Evolutionary conservation across 2,797 vertebrate genomes (phyloP).

Genomic region (Heliangelus exortis): DNA sequence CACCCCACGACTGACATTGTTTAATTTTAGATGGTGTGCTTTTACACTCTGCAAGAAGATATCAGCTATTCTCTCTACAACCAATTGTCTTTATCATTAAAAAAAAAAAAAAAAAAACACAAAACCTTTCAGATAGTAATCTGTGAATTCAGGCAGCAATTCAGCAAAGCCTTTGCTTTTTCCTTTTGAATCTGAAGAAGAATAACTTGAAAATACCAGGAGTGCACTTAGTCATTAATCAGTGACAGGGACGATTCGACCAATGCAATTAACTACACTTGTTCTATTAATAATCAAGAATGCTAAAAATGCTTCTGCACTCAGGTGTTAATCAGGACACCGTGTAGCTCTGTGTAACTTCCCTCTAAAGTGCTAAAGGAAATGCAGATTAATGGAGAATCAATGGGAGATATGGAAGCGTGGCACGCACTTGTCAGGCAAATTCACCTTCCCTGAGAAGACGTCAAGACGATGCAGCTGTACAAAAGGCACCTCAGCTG

Average conservation of each 20-base stretch:
- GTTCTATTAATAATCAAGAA: conserved; percentile 67
- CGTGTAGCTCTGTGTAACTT: not conserved
- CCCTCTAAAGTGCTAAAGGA: conserved; percentile 1
- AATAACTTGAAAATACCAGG: not conserved
- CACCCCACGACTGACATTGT: conserved; percentile 50
- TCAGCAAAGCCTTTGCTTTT: not conserved
- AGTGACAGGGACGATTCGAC: conserved; percentile 33
- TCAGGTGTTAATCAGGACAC: conserved; percentile 63
- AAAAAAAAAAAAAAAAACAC: not conserved
- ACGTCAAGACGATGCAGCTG: not conserved
- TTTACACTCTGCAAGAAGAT: conserved; percentile 48
- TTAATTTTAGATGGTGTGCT: conserved; percentile 51
- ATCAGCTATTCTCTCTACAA: conserved; percentile 45
- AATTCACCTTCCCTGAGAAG: not conserved
- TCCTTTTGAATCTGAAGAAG: not conserved
- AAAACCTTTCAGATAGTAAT: not conserved
- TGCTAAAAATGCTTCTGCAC: conserved; percentile 33
- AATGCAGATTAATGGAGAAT: conserved; percentile 59
- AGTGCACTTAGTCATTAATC: conserved; percentile 51
- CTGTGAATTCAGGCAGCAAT: too few relatives aligned
- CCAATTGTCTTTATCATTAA: conserved; percentile 20
- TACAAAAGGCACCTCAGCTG: conserved; percentile 36
- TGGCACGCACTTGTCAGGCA: conserved; percentile 33
- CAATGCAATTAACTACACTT: conserved; percentile 60
- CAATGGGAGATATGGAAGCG: conserved; percentile 51